Conservation (phyloP, 1,140 invertebrate species). For the Ceratosolen fusciceps region DNA sequence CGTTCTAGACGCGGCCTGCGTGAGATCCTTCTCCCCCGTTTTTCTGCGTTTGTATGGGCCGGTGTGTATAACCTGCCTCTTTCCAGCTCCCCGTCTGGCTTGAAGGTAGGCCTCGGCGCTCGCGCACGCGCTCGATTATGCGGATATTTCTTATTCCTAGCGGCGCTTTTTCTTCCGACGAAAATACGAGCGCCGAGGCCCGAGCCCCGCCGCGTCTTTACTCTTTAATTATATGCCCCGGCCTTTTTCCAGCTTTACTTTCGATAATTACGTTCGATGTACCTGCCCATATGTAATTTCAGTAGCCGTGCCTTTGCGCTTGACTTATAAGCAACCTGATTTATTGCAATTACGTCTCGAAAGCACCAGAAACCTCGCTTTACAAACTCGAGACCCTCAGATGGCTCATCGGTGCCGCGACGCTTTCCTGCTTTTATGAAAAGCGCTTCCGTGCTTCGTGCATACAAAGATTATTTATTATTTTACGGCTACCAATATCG, state of each 20-base stretch:
- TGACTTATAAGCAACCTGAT: conserved; percentile 1
- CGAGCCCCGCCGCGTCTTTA: conserved; percentile 14
- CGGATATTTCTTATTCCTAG: conserved; percentile 38
- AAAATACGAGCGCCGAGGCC: neutral
- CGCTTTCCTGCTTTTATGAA: neutral
- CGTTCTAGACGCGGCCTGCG: conserved; percentile 28
- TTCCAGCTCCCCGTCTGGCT: no score
- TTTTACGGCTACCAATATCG: neutral
- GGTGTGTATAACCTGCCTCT: neutral
- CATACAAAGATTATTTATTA: neutral
- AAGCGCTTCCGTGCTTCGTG: neutral
- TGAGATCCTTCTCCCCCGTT: conserved; percentile 33
- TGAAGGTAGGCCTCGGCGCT: no score
- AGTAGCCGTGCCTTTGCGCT: conserved; percentile 7
- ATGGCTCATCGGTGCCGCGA: neutral
- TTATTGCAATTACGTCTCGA: conserved; percentile 21
- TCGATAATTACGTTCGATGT: conserved; percentile 25
- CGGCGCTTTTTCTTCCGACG: conserved; percentile 22
- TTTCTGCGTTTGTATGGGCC: neutral
- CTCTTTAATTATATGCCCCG: conserved; percentile 27
- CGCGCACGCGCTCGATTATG: neutral
- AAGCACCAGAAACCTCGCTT: neutral
- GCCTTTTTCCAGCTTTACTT: conserved; percentile 23
- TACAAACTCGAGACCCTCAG: neutral
- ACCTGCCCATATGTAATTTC: conserved; percentile 1